Evolutionary conservation across 2,888 invertebrate species (phyloP).

Genomic region (Lymantria dispar): DNA sequence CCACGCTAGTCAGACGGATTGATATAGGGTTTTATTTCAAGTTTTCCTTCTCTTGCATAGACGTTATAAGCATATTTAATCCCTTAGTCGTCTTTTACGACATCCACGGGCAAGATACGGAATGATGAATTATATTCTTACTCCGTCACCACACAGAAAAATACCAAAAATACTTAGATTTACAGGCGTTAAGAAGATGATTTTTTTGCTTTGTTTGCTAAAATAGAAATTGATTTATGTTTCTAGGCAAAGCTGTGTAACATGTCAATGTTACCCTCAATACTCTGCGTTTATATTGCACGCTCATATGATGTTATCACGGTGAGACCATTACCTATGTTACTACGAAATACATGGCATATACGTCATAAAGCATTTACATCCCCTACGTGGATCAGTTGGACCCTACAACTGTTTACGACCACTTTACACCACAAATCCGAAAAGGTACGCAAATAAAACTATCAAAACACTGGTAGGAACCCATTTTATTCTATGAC

Average conservation of each 20-base stretch:
- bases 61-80: no score
- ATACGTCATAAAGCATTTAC: slow-evolving; percentile 20
- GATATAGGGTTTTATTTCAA: no score
- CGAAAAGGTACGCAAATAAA: slow-evolving; percentile 42
- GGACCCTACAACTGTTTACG: slow-evolving; percentile 26
- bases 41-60: no score
- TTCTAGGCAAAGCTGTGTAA: neutral
- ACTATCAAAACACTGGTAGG: slow-evolving; percentile 40
- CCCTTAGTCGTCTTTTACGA: no score
- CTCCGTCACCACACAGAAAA: no score
- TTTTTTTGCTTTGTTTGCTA: no score
- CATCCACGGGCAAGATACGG: no score
- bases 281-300: neutral
- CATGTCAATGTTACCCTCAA: neutral
- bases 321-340: neutral
- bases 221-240: neutral
- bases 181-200: no score
- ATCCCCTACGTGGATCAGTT: slow-evolving; percentile 21
- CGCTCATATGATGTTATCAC: slow-evolving; percentile 2
- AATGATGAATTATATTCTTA: no score
- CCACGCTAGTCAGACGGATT: no score
- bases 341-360: slow-evolving; percentile 7
- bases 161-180: no score
- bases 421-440: slow-evolving; percentile 35
- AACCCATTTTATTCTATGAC: slow-evolving; percentile 59